Base-by-base conservation (phyloP, 2,797 vertebrate genomes). In the Gymnothorax reevesii region DNA sequence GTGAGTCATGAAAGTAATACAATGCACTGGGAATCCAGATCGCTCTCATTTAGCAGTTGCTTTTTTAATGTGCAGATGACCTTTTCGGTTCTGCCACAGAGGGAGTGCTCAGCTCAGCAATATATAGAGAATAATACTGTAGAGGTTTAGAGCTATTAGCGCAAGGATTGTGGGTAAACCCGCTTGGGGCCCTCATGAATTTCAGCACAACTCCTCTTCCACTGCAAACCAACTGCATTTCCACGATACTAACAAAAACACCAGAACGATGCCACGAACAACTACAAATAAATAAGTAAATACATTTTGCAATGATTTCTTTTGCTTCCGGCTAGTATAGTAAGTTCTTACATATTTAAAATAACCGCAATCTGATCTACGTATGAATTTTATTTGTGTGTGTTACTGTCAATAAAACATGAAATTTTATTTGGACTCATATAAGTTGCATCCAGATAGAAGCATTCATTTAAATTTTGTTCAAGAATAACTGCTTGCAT, bases 91-190 rank as follows among this genome's bases (percentile, higher is more conserved):
- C 57, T 84, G 86, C 88, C 88, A 88, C 55, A 13, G 57, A 22
- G 79, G 86, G 85, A 88, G 85, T 49, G 64, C 73, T 75, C 57
- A 86, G 87, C 87, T 89, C 83, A 89, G 33, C 89, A 88, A 87
- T 90, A 85, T 90, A 85, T 92, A 89, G 49, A 83, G 87, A 88
- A 89, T 88, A 84, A 87, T 88, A 91, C 77, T 84, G 71, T 9
- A 83, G 86, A 90, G 66, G 89, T 89, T 86, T 85, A 57, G 89
- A 91, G 87, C 91, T 92, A 93, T 93, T 91, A 92, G 90, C 88
- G 89, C 88, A 88, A 86, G 88, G 87, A 87, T 89, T 90, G 88
- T 79, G 85, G 69, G 84, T 87, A 90, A 88, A 89, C 33, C 85
- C 86, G 83, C 88, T 82, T 77, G 84, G 86, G 88, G 87, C 87